These are phyloP conservation scores for Artemia sinica DNA, from an alignment of 2,888 invertebrate genomes.

Conservation along the genomic window DNA sequence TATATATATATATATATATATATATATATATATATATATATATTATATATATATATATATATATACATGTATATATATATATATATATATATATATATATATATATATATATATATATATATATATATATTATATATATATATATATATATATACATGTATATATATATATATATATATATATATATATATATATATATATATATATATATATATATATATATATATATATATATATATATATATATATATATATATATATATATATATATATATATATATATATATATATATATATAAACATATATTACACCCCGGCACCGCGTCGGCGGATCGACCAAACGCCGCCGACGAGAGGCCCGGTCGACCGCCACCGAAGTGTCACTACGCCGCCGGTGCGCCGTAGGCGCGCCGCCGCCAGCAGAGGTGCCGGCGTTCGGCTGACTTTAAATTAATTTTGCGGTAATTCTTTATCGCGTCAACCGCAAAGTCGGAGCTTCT, in stretches of 20 bases:
- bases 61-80: constrained; percentile 16
- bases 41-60: constrained; percentile 17
- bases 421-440: too few relatives aligned
- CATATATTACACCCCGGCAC: too few relatives aligned
- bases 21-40: constrained; percentile 21
- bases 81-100: constrained; percentile 17
- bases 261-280: constrained; percentile 10
- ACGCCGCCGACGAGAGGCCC: too few relatives aligned
- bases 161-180: constrained; percentile 18
- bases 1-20: constrained; percentile 19
- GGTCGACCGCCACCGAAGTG: too few relatives aligned
- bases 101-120: constrained; percentile 18
- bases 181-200: constrained; percentile 20
- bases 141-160: too few relatives aligned
- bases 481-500: too few relatives aligned
- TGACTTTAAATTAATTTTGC: too few relatives aligned
- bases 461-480: too few relatives aligned
- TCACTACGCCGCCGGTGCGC: too few relatives aligned
- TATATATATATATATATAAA: background rate
- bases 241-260: constrained; percentile 17
- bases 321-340: too few relatives aligned
- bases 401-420: too few relatives aligned
- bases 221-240: constrained; percentile 20
- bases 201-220: constrained; percentile 21
- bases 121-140: constrained; percentile 14